Evolutionary conservation across 2,888 invertebrate genomes (phyloP), one percentile per base, ranked within the genome.

Genomic region (Zaprionus bogoriensis): DNA sequence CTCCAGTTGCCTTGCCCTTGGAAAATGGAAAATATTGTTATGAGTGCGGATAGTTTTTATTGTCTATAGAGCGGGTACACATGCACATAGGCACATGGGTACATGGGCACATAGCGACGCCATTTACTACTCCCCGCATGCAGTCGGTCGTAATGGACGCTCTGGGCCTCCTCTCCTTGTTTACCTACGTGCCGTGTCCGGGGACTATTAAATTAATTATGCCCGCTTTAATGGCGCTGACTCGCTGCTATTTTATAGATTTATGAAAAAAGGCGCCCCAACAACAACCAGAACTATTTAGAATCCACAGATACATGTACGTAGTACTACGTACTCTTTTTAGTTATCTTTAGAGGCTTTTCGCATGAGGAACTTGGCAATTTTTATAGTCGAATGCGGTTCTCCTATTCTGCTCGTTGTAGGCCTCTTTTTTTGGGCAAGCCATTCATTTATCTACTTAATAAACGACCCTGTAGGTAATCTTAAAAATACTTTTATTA

Each of bases 151-250:
- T 41, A 20, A 20, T 20, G 10, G 20, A 20, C 20, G 4, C 41
- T n/a, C 4, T 25, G 27, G 42, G 45, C 17, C n/a, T 25, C 25
- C 28, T 53, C n/a, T 25, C 25, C 28, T 53, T 76, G 61, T 58
- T 67, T 52, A 74, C 67, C 76, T 74, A 52, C 57, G 62, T 82
- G 73, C 60, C 80, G 53, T 79, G 80, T 66, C 62, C 51, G 60
- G 38, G 46, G 20, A 67, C 77, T 71, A 81, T 81, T 74, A 85
- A 81, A 82, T 86, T 79, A 81, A 85, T 76, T 82, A 82, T 67
- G 65, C 50, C 47, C 38, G 44, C 52, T 63, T 75, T 85, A 69
- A 82, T 76, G 67, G 60, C 60, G 59, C 55, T 60, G 66, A 42
- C 55, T 66, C 32, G 61, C 39, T 52, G 44, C 28, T 54, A 50